These are phyloP conservation scores for Limonius californicus DNA, from an alignment of 1,140 invertebrate genomes.

Conservation along the genomic window DNA sequence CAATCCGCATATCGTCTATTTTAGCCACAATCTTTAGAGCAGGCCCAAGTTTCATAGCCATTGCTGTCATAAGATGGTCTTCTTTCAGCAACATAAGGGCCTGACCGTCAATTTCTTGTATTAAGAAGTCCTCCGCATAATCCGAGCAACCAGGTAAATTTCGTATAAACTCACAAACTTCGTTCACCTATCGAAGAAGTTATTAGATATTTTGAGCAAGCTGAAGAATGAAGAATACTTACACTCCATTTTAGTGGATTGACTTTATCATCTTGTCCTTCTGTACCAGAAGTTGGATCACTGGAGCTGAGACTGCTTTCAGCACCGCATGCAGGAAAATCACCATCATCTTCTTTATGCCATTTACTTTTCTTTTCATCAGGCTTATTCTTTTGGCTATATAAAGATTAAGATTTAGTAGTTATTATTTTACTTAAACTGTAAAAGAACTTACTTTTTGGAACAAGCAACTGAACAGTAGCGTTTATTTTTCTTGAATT, in stretches of 20 bases:
- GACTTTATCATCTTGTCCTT: conserved; percentile 52
- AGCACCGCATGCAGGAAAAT: conserved; percentile 48
- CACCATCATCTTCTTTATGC: conserved; percentile 48
- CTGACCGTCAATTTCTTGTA: conserved; percentile 95
- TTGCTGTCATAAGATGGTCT: conserved; percentile 90
- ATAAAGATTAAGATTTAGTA: conserved; percentile 17
- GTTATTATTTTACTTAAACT: not conserved
- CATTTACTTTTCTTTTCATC: conserved; percentile 49
- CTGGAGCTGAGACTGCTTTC: conserved; percentile 47
- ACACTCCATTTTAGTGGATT: conserved; percentile 75
- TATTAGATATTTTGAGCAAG: not conserved
- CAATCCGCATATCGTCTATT: conserved; percentile 72
- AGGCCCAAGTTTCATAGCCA: conserved; percentile 92
- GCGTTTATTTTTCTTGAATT: conserved; percentile 71
- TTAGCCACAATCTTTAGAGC: conserved; percentile 91
- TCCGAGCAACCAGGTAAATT: conserved; percentile 83
- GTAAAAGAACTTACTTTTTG: conserved; percentile 52
- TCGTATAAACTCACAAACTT: conserved; percentile 82
- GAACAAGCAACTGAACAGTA: conserved; percentile 77
- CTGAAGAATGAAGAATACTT: conserved; percentile 39
- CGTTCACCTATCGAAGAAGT: conserved; percentile 54
- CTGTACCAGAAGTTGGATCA: conserved; percentile 34
- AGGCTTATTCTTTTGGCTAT: conserved; percentile 36
- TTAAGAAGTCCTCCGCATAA: conserved; percentile 92
- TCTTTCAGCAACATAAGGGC: conserved; percentile 91